A percentile compares a stretch with the other conserved stretches of the same genome.
phyloP scores from a whole-genome alignment of 2,113 vertebrate genomes.

The Dicerorhinus sumatrensis region DNA sequence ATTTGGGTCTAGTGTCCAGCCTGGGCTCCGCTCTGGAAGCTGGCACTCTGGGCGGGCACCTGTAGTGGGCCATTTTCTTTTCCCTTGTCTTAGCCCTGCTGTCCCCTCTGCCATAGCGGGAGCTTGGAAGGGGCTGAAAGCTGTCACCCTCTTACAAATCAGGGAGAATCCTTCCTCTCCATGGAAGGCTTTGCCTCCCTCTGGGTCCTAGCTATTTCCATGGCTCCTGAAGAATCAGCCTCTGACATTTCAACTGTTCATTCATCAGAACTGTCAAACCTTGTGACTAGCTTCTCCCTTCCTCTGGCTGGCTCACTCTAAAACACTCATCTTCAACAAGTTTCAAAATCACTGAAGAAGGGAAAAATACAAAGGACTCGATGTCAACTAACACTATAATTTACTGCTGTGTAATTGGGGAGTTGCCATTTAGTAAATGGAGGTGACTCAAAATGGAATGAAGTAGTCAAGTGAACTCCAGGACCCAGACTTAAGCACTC shows the following conservation, averaged over 20 bases:
- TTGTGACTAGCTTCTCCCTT: neutral
- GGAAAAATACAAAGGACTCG: neutral
- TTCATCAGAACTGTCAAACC: neutral
- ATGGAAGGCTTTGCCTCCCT: neutral
- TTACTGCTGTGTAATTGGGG: neutral
- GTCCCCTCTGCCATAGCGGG: accelerated
- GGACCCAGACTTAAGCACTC: neutral
- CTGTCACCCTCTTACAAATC: neutral
- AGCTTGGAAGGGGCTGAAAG: neutral
- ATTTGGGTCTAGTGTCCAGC: too few species aligned
- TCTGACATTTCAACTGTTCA: neutral
- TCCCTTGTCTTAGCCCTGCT: neutral
- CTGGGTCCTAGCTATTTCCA: neutral
- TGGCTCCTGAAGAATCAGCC: neutral
- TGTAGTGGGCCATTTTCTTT: neutral
- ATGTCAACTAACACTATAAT: neutral
- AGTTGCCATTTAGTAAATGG: neutral
- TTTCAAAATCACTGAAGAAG: neutral
- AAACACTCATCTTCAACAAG: neutral
- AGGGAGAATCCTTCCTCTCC: neutral
- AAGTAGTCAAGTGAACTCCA: neutral
- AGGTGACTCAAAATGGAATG: neutral
- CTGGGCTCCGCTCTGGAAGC: neutral
- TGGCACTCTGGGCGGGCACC: neutral
- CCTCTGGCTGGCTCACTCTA: neutral